Evolutionary conservation across 2,113 vertebrate genomes (phyloP).

Genomic region (Gambusia holbrooki): DNA sequence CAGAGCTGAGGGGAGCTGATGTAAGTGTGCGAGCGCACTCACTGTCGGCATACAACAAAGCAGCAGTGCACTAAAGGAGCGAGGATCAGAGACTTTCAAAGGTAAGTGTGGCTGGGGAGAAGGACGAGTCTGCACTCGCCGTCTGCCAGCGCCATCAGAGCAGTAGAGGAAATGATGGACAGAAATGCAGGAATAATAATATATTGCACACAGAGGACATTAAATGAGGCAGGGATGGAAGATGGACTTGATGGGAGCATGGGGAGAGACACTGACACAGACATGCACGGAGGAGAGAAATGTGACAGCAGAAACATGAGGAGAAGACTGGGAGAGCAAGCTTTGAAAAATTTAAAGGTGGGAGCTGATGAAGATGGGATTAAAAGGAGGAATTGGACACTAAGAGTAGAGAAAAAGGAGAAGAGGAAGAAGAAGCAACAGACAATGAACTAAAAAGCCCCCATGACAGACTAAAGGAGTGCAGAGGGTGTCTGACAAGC

Average conservation of each 20-base stretch:
- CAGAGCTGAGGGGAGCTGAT: constrained; percentile 11
- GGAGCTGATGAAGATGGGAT: constrained; percentile 28
- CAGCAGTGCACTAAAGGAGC: constrained; percentile 44
- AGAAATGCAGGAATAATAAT: constrained; percentile 37
- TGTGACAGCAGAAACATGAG: not conserved
- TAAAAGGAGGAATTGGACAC: constrained; percentile 15
- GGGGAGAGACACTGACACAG: constrained; percentile 21
- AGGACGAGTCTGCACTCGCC: constrained; percentile 43
- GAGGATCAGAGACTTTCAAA: constrained; percentile 45
- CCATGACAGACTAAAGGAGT: constrained; percentile 21
- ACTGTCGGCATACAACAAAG: constrained; percentile 51
- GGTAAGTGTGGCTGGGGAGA: constrained; percentile 36
- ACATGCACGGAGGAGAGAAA: constrained; percentile 15
- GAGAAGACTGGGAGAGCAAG: constrained; percentile 15
- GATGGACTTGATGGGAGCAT: constrained; percentile 35
- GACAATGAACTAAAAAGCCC: constrained; percentile 30
- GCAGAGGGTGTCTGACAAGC: constrained; percentile 36
- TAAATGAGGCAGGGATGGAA: constrained; percentile 21
- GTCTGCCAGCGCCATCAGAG: constrained; percentile 43
- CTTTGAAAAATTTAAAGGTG: constrained; percentile 53
- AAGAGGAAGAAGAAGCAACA: constrained; percentile 10
- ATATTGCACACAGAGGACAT: constrained; percentile 42
- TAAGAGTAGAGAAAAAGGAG: constrained; percentile 13
- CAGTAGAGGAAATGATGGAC: constrained; percentile 30
- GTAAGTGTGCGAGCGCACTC: constrained; percentile 17